These are phyloP conservation scores for Porites evermanni DNA, from an alignment of 92 coral and sea anemone genomes.

Conservation along the genomic window DNA sequence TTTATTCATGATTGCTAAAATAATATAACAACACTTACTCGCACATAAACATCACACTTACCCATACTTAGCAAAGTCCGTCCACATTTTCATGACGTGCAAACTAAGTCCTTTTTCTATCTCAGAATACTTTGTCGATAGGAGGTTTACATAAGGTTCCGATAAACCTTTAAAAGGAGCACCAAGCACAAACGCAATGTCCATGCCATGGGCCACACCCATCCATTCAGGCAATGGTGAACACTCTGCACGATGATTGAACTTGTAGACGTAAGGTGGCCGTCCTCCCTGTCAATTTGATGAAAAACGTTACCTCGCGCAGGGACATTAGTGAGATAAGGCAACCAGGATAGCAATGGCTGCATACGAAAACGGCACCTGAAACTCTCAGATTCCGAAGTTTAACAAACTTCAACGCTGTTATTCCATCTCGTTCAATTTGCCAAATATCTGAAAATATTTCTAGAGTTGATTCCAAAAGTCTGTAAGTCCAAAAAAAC, in stretches of 20 bases:
- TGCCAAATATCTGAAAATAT: too few species aligned
- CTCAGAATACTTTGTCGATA: background rate
- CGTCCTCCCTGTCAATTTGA: constrained; percentile 17
- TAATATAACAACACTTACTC: too few species aligned
- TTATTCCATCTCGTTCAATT: too few species aligned
- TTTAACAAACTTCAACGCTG: too few species aligned
- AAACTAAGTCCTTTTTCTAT: constrained; percentile 27
- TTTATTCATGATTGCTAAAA: too few species aligned
- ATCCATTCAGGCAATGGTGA: constrained; percentile 25
- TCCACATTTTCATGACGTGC: constrained; percentile 75
- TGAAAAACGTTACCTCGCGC: background rate
- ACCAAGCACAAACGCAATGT: constrained; percentile 12
- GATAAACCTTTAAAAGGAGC: constrained; percentile 11
- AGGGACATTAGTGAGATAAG: background rate
- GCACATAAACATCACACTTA: constrained; percentile 18
- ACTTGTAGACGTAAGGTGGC: constrained; percentile 49
- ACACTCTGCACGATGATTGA: constrained; percentile 32
- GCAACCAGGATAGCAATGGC: too few species aligned
- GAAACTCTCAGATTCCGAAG: too few species aligned
- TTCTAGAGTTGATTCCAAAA: too few species aligned
- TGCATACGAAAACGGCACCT: too few species aligned
- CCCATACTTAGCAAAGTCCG: constrained; percentile 92
- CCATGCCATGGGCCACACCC: constrained; percentile 17
- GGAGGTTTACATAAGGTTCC: background rate
- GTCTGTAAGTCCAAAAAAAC: too few species aligned